These are phyloP conservation scores for Oostethus manadensis DNA, from an alignment of 2,113 vertebrate genomes.

Conservation along the genomic window DNA sequence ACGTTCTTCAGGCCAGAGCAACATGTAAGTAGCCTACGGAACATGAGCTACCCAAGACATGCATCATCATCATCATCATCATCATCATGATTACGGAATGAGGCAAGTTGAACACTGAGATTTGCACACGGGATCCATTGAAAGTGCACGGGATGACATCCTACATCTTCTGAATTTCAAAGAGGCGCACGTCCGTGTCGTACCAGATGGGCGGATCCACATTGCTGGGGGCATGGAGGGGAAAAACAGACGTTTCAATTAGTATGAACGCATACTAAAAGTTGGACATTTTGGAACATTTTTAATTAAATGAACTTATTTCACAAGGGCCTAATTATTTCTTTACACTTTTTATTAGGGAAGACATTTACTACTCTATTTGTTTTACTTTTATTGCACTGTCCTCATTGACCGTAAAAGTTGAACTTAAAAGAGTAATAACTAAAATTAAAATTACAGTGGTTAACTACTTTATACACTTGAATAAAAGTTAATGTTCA, in stretches of 20 bases:
- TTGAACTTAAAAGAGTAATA: too few species aligned
- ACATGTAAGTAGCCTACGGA: conserved; percentile 31
- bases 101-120: conserved; percentile 41
- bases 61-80: conserved; percentile 9
- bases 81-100: conserved; percentile 12
- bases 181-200: conserved; percentile 95
- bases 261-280: not conserved
- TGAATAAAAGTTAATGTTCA: too few species aligned
- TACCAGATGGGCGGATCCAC: conserved; percentile 98
- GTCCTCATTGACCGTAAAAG: too few species aligned
- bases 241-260: conserved; percentile 4
- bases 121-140: not conserved
- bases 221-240: conserved; percentile 81
- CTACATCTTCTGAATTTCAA: conserved; percentile 97
- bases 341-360: too few species aligned
- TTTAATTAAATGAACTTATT: too few species aligned
- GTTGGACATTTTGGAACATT: too few species aligned
- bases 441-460: too few species aligned
- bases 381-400: too few species aligned
- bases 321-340: too few species aligned
- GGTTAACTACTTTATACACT: too few species aligned
- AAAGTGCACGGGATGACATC: not conserved
- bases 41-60: not conserved
- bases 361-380: too few species aligned
- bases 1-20: conserved; percentile 49